Conservation (phyloP, 2,113 vertebrate species). For the Vimba vimba region DNA sequence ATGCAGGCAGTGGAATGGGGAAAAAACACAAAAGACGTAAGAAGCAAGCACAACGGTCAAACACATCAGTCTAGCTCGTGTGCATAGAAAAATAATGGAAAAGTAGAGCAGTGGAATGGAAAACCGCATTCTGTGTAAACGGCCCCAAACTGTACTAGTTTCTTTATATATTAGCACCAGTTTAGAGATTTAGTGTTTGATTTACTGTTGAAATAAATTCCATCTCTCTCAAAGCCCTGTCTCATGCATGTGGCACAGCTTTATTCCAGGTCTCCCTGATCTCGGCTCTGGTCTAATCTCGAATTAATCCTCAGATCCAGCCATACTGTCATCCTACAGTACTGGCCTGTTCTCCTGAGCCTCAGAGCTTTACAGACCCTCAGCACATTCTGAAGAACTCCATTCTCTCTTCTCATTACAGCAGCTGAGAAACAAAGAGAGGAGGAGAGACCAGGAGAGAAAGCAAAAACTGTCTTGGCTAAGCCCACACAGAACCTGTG, state of each 20-base stretch:
- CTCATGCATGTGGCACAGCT: constrained; percentile 31
- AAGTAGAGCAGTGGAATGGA: no score
- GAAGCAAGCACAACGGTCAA: no score
- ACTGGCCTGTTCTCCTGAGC: constrained; percentile 25
- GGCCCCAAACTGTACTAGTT: no score
- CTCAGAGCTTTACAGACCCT: constrained; percentile 27
- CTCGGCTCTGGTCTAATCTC: constrained; percentile 27
- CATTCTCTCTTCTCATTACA: constrained; percentile 28
- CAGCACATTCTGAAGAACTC: constrained; percentile 1
- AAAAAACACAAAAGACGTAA: no score
- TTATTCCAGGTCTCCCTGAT: constrained; percentile 31
- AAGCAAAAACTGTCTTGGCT: constrained; percentile 1
- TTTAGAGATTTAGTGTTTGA: not conserved
- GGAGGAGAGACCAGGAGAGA: not conserved
- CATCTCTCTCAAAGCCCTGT: constrained; percentile 14
- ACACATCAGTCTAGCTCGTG: no score
- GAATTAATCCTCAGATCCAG: constrained; percentile 45
- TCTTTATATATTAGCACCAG: not conserved
- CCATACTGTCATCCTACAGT: constrained; percentile 17
- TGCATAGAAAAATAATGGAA: no score
- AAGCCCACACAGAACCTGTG: not conserved
- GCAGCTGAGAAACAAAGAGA: not conserved
- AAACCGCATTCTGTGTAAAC: no score
- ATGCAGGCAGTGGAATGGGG: no score
- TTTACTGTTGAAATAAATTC: not conserved